These are phyloP conservation scores for Drosophila pruinosa DNA, from an alignment of 1,140 invertebrate genomes.

Conservation along the genomic window DNA sequence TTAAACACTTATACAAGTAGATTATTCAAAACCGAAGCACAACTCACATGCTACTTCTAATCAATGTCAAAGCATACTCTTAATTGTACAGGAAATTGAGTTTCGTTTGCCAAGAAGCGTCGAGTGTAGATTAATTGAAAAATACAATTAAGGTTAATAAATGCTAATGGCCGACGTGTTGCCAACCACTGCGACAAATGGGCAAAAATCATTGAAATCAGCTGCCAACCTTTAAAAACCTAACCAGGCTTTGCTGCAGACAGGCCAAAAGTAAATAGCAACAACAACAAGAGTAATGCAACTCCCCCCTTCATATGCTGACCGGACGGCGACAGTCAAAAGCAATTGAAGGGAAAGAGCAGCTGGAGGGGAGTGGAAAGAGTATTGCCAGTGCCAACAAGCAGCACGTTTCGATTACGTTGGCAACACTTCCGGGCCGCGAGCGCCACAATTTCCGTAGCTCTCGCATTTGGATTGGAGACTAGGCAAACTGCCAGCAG, in stretches of 20 bases:
- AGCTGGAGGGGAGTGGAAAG: slow-evolving; percentile 1
- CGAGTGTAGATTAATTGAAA: neutral
- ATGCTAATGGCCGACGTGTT: slow-evolving; percentile 47
- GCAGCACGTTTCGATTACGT: slow-evolving; percentile 74
- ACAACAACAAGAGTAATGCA: neutral
- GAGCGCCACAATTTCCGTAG: slow-evolving; percentile 74
- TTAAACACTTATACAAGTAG: neutral
- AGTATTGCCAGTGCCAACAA: neutral
- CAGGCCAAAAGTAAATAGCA: slow-evolving; percentile 15
- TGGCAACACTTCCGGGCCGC: slow-evolving; percentile 76
- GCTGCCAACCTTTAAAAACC: slow-evolving; percentile 14
- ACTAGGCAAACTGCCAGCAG: slow-evolving; percentile 67
- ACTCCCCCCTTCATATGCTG: slow-evolving; percentile 12
- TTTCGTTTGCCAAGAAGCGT: neutral
- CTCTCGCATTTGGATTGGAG: neutral
- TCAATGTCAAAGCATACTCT: neutral
- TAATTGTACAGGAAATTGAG: neutral
- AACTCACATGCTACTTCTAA: neutral
- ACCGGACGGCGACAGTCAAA: slow-evolving; percentile 55
- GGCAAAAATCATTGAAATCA: slow-evolving; percentile 66
- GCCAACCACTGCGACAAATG: slow-evolving; percentile 56
- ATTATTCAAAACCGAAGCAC: neutral
- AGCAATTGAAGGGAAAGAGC: slow-evolving; percentile 11
- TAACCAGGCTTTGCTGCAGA: neutral
- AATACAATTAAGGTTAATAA: slow-evolving; percentile 57